Base-by-base conservation (phyloP, 2,797 vertebrate species). In the Scarus forsteni region DNA sequence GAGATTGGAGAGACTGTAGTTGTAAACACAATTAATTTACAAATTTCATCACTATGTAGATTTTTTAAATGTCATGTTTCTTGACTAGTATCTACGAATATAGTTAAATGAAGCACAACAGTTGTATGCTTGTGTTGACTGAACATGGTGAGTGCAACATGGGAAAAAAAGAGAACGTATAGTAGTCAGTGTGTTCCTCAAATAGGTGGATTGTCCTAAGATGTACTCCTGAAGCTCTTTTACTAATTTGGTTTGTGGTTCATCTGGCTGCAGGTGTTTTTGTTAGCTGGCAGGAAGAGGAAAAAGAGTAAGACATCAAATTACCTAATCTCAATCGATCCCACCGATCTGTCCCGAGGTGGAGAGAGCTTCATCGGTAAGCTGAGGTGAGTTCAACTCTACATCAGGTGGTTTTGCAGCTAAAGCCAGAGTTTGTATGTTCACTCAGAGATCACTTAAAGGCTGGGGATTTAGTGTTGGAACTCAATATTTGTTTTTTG, bases 231-330 rank as follows among this genome's bases (percentile, higher is more conserved):
- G 56, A 16, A 51, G 12, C 35, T 72, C 18, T 18, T 48, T 54
- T 48, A 34, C 46, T 75, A 38, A 77, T 78, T 77, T 66, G 10
- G 49, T 39, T 55, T 44, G 3, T 71, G 66, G 7, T 8, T 54
- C 9, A 68, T 27, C 68, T 75, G 66, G 63, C 67, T 46, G 8
- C 85, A 99, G 98, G 95, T 99, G 74, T 99, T 99, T 89, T 93
- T 99, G 77, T 94, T 99, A 91, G 98, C 98, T 65, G 98, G 97
- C 77, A 96, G 98, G 87, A 99, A 99, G 88, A 94, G 98, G 84
- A 99, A 99, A 96, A 99, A 99, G 95, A 99, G 98, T 89, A 99
- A 99, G 96, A 99, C 98, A 65, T 99, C 98, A 52, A 99, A 99
- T 98, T 99, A 99, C 95, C 97, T 99, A 93, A 98, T 99, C 92